Evolutionary conservation across 2,113 vertebrate species (phyloP), one percentile per base, ranked within the genome.

Genomic region (Calypte anna): DNA sequence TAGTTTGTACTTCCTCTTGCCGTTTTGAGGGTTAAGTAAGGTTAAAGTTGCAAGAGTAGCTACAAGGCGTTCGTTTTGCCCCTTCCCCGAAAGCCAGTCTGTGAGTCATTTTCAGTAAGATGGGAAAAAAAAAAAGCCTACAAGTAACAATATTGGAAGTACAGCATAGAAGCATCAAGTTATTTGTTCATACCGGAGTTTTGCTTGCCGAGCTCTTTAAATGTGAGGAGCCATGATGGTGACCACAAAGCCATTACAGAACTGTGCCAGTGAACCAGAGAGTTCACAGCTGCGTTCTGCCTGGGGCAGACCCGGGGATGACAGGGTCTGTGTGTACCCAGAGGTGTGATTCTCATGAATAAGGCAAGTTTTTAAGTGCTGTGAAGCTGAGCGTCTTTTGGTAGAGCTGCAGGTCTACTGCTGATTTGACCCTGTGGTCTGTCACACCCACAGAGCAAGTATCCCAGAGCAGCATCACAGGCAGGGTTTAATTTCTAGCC

Each of bases 1-100:
- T 91, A n/a, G 72, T 91, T 73, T 10, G 67, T 67, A 93, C 92
- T 96, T 96, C 96, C 96, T 96, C 88, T 93, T 64, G 66, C 86
- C 91, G 48, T 12, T 78, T 18, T 11, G 80, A 72, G 94, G 96
- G 94, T 95, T 94, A 96, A 95, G 81, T 91, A 40, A 95, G 96
- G 96, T 90, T 94, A 86, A 91, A 92, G 44, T 61, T 63, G 21
- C 61, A 25, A 70, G 70, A 77, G 72, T 8, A 55, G 31, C 63
- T 66, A 17, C 2, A 10, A 19, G 0, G 54, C 3, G 0, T 68
- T 86, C 18, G 4, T 13, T 75, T 88, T 84, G 18, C 66, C 78
- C 86, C 86, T 94, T 90, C 73, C 73, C 86, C 76, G 88, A 90
- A 88, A 91, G 61, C 14, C 50, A 16, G 12, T 5, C 36, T 69